Conservation (phyloP, 2,797 vertebrate species). For the Siniperca obscura region DNA sequence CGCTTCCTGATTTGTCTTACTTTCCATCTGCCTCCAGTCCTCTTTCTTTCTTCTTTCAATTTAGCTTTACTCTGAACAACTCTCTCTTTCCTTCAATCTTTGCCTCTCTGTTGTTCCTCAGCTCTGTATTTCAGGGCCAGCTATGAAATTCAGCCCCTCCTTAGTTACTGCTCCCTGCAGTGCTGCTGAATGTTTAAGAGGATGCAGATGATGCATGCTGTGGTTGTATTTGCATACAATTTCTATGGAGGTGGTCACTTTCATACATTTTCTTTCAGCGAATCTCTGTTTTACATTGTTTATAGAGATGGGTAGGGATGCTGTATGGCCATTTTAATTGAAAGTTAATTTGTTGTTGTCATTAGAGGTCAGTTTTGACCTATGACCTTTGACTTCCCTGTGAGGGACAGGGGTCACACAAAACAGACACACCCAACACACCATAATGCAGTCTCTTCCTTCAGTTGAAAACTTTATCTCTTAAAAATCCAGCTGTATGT, state of each 20-base stretch:
- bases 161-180: conserved; percentile 27
- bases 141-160: conserved; percentile 38
- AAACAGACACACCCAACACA: background rate
- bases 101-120: background rate
- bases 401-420: background rate
- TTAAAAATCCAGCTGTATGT: background rate
- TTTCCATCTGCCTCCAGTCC: conserved; percentile 31
- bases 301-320: background rate
- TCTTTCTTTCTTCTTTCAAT: conserved; percentile 20
- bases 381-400: background rate
- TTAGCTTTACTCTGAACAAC: conserved; percentile 15
- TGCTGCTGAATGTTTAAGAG: conserved; percentile 39
- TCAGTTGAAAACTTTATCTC: background rate
- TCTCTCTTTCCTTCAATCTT: background rate
- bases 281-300: background rate
- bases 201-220: conserved; percentile 33
- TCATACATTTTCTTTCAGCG: background rate
- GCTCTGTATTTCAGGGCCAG: conserved; percentile 37
- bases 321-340: background rate
- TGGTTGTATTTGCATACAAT: conserved; percentile 51
- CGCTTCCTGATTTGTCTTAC: conserved; percentile 41
- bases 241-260: conserved; percentile 36
- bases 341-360: conserved; percentile 3
- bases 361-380: background rate
- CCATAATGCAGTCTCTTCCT: background rate